Base-by-base conservation (phyloP, 2,888 invertebrate genomes). In the Catocala nupta region DNA sequence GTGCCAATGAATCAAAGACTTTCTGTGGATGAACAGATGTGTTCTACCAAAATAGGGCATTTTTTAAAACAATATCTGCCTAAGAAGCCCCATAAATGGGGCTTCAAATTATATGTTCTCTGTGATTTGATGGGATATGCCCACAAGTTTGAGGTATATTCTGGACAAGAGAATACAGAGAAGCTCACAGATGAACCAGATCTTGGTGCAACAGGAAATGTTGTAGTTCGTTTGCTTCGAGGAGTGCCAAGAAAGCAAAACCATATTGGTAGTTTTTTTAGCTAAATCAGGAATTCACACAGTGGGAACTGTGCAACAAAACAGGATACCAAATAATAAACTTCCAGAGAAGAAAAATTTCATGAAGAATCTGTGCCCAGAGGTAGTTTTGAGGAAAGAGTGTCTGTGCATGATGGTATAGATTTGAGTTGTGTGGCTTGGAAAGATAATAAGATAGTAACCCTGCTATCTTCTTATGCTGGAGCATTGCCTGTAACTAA, bases 401-500 rank as follows among this genome's bases (percentile, higher is more conserved):
- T 82, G 25, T 77, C 82, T 75, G 50, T 73, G 68, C 72, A 60
- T 73, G 81, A 12, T 75, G 76, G 79, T 75, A 71, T 80, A 63
- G 79, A 80, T 74, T 68, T 82, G 72, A 73, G 64, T 77, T 76
- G 75, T 69, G 75, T 79, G 51, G 77, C 78, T 71, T 86, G 85
- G 84, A 82, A 82, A 73, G 78, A 80, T 73, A 80, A 81, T 80
- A 81, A n/a, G n/a, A n/a, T n/a, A n/a, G n/a, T n/a, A n/a, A n/a
- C n/a, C n/a, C n/a, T n/a, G n/a, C n/a, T n/a, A n/a, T n/a, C n/a
- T n/a, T n/a, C n/a, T n/a, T n/a, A n/a, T n/a, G n/a, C n/a, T n/a
- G n/a, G n/a, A n/a, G n/a, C n/a, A n/a, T n/a, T n/a, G n/a, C n/a
- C n/a, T n/a, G n/a, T n/a, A n/a, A n/a, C n/a, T n/a, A n/a, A n/a